Evolutionary conservation across 2,888 invertebrate species (phyloP).

Genomic region (Hirtodrosophila alboralis): DNA sequence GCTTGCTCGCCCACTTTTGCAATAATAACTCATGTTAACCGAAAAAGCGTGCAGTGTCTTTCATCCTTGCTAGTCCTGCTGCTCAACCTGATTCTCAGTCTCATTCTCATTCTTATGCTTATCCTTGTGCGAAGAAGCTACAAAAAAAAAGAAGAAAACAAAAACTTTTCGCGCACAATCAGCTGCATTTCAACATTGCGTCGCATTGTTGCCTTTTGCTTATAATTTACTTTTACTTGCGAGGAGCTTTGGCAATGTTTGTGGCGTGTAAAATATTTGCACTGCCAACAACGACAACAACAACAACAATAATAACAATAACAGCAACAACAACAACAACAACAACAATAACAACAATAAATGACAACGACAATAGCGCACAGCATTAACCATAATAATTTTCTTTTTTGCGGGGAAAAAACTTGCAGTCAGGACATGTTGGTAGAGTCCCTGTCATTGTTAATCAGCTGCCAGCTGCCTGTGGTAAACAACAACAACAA

Average conservation of each 20-base stretch:
- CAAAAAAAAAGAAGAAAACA: constrained; percentile 45
- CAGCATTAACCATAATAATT: constrained; percentile 76
- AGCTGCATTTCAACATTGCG: constrained; percentile 77
- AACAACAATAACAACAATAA: constrained; percentile 17
- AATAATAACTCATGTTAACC: constrained; percentile 78
- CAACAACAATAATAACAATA: constrained; percentile 40
- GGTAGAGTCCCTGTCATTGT: constrained; percentile 58
- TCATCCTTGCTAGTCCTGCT: constrained; percentile 26
- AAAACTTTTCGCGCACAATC: constrained; percentile 77
- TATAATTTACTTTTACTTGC: constrained; percentile 78
- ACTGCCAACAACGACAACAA: constrained; percentile 40
- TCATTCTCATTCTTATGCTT: constrained; percentile 1
- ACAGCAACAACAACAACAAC: constrained; percentile 50
- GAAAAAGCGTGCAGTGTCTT: constrained; percentile 71
- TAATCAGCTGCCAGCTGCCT: constrained; percentile 62
- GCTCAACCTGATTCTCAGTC: constrained; percentile 14
- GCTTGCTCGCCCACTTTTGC: constrained; percentile 44
- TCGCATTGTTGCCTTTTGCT: constrained; percentile 73
- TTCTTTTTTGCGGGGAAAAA: constrained; percentile 47
- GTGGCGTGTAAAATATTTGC: constrained; percentile 74
- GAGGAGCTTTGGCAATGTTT: constrained; percentile 56
- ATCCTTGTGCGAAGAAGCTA: constrained; percentile 9
- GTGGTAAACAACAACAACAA: constrained; percentile 64
- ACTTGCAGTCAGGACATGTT: constrained; percentile 54
- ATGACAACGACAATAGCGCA: constrained; percentile 59